Evolutionary conservation across 2,888 invertebrate species (phyloP).

Genomic region (Lasioglossum vierecki): DNA sequence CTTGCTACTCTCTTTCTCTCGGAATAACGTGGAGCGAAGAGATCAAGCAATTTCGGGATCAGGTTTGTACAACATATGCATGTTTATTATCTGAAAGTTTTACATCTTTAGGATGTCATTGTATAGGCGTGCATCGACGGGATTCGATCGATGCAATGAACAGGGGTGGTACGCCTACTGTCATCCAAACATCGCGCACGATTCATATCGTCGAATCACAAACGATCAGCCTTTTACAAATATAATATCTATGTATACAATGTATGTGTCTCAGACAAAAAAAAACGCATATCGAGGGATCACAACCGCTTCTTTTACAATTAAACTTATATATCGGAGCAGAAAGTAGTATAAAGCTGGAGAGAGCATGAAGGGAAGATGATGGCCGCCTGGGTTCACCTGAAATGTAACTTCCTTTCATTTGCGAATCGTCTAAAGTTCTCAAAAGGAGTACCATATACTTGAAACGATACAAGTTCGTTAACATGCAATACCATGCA

Average conservation of each 20-base stretch:
- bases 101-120: slow-evolving; percentile 78
- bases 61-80: slow-evolving; percentile 81
- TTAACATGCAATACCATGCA: slow-evolving; percentile 18
- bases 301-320: slow-evolving; percentile 69
- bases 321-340: slow-evolving; percentile 49
- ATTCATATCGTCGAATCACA: slow-evolving; percentile 59
- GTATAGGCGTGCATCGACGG: slow-evolving; percentile 51
- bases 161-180: slow-evolving; percentile 12
- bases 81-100: slow-evolving; percentile 82
- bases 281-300: slow-evolving; percentile 68
- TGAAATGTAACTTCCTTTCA: slow-evolving; percentile 22
- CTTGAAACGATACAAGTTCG: slow-evolving; percentile 44
- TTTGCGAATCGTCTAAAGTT: slow-evolving; percentile 32
- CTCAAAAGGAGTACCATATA: slow-evolving; percentile 35
- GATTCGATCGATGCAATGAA: slow-evolving; percentile 60
- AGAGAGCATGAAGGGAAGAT: slow-evolving; percentile 35
- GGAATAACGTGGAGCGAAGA: neutral
- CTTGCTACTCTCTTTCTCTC: neutral
- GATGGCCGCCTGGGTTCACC: slow-evolving; percentile 28
- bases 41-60: slow-evolving; percentile 17
- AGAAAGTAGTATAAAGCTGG: slow-evolving; percentile 12
- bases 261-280: slow-evolving; percentile 63
- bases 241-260: slow-evolving; percentile 73
- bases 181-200: neutral
- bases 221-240: slow-evolving; percentile 69